Conservation (phyloP, 2,888 invertebrate genomes). For the Ochlodes sylvanus region DNA sequence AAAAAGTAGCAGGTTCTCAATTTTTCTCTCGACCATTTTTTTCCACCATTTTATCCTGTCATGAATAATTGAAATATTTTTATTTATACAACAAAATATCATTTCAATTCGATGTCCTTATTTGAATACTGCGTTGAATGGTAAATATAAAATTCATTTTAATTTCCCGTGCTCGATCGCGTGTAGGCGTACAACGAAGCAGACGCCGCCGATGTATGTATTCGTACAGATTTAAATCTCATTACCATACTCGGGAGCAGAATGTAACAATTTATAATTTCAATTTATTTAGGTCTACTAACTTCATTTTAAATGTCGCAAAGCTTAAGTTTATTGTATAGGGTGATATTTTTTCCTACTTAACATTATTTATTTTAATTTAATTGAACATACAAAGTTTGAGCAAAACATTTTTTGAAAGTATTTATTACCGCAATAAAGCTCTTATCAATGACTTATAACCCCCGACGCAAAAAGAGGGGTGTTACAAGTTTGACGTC, state of each 20-base stretch:
- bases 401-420: too few relatives aligned
- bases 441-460: too few relatives aligned
- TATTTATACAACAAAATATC: neutral
- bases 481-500: too few relatives aligned
- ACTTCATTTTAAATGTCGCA: neutral
- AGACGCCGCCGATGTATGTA: constrained; percentile 15
- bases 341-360: too few relatives aligned
- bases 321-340: neutral
- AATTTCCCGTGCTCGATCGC: constrained; percentile 17
- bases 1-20: too few relatives aligned
- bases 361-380: too few relatives aligned
- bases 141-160: constrained; percentile 18
- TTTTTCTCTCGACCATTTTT: too few relatives aligned
- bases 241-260: constrained; percentile 32
- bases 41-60: too few relatives aligned
- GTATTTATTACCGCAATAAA: too few relatives aligned
- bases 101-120: constrained; percentile 7
- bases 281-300: constrained; percentile 5
- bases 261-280: constrained; percentile 15
- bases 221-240: constrained; percentile 30
- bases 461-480: too few relatives aligned
- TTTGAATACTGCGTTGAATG: neutral
- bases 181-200: constrained; percentile 1
- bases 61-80: too few relatives aligned
- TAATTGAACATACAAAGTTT: too few relatives aligned